Evolutionary conservation across 2,113 vertebrate genomes (phyloP).

Genomic region (Sylvietta virens): DNA sequence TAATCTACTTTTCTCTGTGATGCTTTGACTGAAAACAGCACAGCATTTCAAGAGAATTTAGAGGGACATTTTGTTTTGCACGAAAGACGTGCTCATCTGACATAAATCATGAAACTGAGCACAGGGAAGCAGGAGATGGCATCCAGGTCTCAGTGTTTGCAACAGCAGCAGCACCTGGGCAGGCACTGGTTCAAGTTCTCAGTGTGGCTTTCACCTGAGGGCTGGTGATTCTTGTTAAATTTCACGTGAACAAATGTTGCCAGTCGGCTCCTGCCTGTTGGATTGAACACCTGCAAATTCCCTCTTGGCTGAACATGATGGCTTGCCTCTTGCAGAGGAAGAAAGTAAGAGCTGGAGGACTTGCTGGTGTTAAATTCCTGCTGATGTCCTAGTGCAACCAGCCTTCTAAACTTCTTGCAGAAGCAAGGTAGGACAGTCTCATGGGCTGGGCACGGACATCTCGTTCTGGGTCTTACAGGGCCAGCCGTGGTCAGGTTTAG

Average conservation of each 20-base stretch:
- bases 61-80: background rate
- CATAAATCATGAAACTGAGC: background rate
- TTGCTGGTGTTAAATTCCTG: background rate
- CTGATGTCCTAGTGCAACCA: background rate
- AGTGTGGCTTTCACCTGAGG: conserved; percentile 12
- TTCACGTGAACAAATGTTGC: background rate
- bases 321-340: background rate
- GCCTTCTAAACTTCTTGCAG: background rate
- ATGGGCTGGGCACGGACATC: accelerated
- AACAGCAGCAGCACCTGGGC: conserved; percentile 31
- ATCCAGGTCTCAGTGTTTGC: background rate
- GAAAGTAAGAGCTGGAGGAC: background rate
- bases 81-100: background rate
- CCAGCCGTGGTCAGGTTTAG: background rate
- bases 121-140: background rate
- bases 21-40: background rate
- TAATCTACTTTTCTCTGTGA: background rate
- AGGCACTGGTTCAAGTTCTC: conserved; percentile 29
- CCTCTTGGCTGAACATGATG: background rate
- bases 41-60: background rate
- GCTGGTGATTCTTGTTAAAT: conserved; percentile 48
- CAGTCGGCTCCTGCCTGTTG: background rate
- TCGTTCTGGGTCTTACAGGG: background rate
- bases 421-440: background rate
- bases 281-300: conserved; percentile 47